Evolutionary conservation across 2,113 vertebrate species (phyloP), one percentile per base, ranked within the genome.

Genomic region (Daphoenositta chrysoptera): DNA sequence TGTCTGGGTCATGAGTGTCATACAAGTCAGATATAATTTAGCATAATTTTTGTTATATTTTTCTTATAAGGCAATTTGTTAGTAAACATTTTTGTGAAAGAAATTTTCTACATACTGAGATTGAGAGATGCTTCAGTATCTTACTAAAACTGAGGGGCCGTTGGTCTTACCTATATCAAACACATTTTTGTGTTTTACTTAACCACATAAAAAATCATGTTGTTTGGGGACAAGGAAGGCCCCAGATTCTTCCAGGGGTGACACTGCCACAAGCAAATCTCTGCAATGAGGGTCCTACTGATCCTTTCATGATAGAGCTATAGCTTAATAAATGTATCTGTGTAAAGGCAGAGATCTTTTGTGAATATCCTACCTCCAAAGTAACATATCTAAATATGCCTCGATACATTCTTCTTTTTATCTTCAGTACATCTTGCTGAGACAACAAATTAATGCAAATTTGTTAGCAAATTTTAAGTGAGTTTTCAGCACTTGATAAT

Each of bases 211-310:
- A 9, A 8, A 78, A 13, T 37, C 22, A 42, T 57, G 23, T 22
- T 20, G 1, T 42, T 2, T 81, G 35, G 37, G 18, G 27, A 48
- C 10, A 57, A 23, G 24, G 22, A 94, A 89, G 27, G 9, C 7
- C 24, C 9, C 42, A 44, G 7, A 42, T 79, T 86, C 40, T 57
- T 13, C n/a, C 37, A 51, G 16, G 23, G 4, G 5, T 65, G n/a
- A 31, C 27, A 33, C 9, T 88, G 30, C 15, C 33, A 39, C 30
- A 60, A 9, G 3, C 15, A 51, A 35, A 60, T 56, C 45, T 61
- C n/a, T 66, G 51, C n/a, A 54, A 15, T 5, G 4, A 20, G 23
- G 10, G 8, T 65, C 8, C 45, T 37, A 37, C 1, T 0, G 3
- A 54, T 58, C 15, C 42, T 30, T 76, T 57, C 3, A 14, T 69